Base-by-base conservation (phyloP, 2,888 invertebrate species). In the Zootermopsis nevadensis region DNA sequence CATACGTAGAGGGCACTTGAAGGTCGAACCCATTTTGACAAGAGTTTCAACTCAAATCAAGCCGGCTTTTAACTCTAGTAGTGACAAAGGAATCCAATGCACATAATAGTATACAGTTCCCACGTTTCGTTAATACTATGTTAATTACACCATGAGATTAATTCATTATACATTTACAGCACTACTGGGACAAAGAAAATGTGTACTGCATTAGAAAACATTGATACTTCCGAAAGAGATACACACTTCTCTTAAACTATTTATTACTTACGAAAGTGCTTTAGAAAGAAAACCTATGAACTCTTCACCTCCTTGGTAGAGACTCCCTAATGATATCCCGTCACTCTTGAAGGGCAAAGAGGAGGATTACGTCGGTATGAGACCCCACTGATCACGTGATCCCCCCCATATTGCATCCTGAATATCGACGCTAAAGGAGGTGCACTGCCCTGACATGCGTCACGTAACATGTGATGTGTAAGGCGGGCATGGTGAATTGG, bases 271-370 rank as follows among this genome's bases (percentile, higher is more conserved):
- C 48, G 19, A 48, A 1, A 48, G 0, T 48, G n/a, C n/a, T n/a
- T n/a, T n/a, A n/a, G 38, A 38, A 38, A 38, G 4, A 38, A 38
- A 38, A 10, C 38, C 38, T 4, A 7, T 38, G 38, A 38, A 38
- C 38, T 38, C 38, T 38, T 10, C 38, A 38, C 4, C 42, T 42
- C 12, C 6, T 15, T 7, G 0, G 15, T 15, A 42, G 12, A 42
- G 15, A 24, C n/a, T 24, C 35, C 72, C 31, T 3, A n/a, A n/a
- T 35, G 72, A 2, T 22, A 24, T 12, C 38, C n/a, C 38, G 1
- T n/a, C 74, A 42, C 19, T 35, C 80, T 72, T 83, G 80, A 83
- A 83, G 83, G 83, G 83, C 83, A 80, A 83, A 83, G 69, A 80
- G 83, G 74, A 42, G 74, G 38, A n/a, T 27, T 74, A 42, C 74